Conservation (phyloP, 2,797 vertebrate genomes). For the Thalassophryne amazonica region DNA sequence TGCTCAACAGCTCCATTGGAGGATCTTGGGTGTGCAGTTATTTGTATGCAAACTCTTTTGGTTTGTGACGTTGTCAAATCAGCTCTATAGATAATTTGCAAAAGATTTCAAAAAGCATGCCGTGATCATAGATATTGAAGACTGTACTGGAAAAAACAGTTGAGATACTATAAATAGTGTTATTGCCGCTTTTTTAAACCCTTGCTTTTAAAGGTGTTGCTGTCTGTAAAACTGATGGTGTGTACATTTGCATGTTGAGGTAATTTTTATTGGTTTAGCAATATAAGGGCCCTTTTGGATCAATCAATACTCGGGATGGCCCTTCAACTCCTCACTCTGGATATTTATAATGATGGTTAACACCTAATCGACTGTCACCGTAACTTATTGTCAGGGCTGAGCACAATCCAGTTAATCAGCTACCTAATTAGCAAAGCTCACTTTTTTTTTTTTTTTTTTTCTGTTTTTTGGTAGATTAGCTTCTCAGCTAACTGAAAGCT, state of each 20-base stretch:
- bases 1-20: too few relatives aligned
- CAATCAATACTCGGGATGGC: conserved; percentile 29
- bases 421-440: too few relatives aligned
- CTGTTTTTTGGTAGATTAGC: too few relatives aligned
- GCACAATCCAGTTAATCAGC: too few relatives aligned
- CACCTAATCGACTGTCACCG: conserved; percentile 14
- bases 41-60: too few relatives aligned
- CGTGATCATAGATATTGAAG: conserved; percentile 35
- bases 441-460: too few relatives aligned
- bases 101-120: conserved; percentile 39
- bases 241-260: neutral
- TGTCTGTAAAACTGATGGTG: neutral
- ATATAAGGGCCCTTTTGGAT: conserved; percentile 6
- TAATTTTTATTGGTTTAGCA: conserved; percentile 9
- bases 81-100: too few relatives aligned
- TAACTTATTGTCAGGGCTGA: too few relatives aligned
- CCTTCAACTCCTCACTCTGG: conserved; percentile 14
- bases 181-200: conserved; percentile 8
- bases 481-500: too few relatives aligned
- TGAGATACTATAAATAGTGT: conserved; percentile 13
- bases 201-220: conserved; percentile 8
- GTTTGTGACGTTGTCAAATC: too few relatives aligned
- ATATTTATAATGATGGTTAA: conserved; percentile 7
- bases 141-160: conserved; percentile 10
- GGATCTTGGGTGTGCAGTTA: too few relatives aligned